Evolutionary conservation across 2,888 invertebrate genomes (phyloP).

Genomic region (Cryptus viduatorius): DNA sequence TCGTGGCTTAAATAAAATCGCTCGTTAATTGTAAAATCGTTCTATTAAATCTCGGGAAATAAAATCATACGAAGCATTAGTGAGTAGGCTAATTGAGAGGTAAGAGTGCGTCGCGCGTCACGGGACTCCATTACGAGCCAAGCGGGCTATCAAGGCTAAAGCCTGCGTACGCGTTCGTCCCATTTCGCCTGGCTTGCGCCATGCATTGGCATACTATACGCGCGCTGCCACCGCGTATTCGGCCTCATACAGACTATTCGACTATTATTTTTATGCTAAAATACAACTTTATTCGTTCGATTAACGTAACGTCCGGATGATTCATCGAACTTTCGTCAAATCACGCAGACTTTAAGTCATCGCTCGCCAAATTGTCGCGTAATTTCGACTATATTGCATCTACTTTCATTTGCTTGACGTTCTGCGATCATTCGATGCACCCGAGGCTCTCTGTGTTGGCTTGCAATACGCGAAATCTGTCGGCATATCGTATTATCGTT

Average conservation of each 20-base stretch:
- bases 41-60: slow-evolving; percentile 1
- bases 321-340: slow-evolving; percentile 45
- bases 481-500: slow-evolving; percentile 5
- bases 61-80: slow-evolving; percentile 35
- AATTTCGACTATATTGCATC: slow-evolving; percentile 44
- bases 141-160: slow-evolving; percentile 68
- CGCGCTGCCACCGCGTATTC: slow-evolving; percentile 40
- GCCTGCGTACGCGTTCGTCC: slow-evolving; percentile 67
- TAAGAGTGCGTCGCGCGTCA: slow-evolving; percentile 67
- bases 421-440: slow-evolving; percentile 39
- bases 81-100: slow-evolving; percentile 40
- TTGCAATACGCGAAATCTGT: slow-evolving; percentile 57
- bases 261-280: slow-evolving; percentile 36
- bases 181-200: slow-evolving; percentile 70
- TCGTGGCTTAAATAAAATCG: background rate
- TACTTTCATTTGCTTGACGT: slow-evolving; percentile 56
- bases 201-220: slow-evolving; percentile 63
- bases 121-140: slow-evolving; percentile 69
- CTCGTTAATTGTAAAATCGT: background rate
- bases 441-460: background rate
- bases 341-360: slow-evolving; percentile 58
- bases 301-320: background rate
- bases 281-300: slow-evolving; percentile 9
- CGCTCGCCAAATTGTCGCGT: slow-evolving; percentile 40
- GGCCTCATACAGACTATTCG: slow-evolving; percentile 24